A percentile compares a stretch with the other conserved stretches of the same genome.
These are phyloP conservation scores for Leptopilina drosophilae DNA, from an alignment of 2,888 invertebrate genomes.

Conservation along the genomic window DNA sequence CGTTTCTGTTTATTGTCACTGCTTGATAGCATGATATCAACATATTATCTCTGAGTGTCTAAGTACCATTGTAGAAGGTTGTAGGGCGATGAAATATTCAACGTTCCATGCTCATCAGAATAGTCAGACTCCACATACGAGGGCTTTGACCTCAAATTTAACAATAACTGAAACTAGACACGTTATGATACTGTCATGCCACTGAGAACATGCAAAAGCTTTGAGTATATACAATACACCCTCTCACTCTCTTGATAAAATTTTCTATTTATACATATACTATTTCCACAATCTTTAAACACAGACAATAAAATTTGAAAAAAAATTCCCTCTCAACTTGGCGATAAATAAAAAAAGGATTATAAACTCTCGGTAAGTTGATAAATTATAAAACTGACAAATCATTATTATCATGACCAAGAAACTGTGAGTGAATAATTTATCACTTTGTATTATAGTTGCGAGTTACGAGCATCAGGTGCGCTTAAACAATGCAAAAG, in stretches of 20 bases:
- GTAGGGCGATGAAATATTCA: slow-evolving; percentile 23
- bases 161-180: slow-evolving; percentile 52
- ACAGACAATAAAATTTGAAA: no score
- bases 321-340: no score
- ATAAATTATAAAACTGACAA: not conserved
- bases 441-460: not conserved
- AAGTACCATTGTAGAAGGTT: slow-evolving; percentile 12
- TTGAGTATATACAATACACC: slow-evolving; percentile 9
- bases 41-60: slow-evolving; percentile 21
- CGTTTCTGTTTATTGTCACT: slow-evolving; percentile 2
- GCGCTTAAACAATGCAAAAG: not conserved
- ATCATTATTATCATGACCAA: not conserved
- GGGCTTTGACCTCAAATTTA: slow-evolving; percentile 44
- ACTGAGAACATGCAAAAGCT: slow-evolving; percentile 13
- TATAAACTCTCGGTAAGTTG: no score
- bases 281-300: no score
- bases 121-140: not conserved
- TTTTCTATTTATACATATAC: no score
- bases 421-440: not conserved
- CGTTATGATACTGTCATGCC: slow-evolving; percentile 49
- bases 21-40: slow-evolving; percentile 5
- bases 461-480: slow-evolving; percentile 16
- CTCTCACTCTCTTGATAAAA: not conserved
- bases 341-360: no score
- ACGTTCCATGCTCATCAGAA: slow-evolving; percentile 1